Percentiles rank a stretch among this genome's conserved stretches.
phyloP scores from a whole-genome alignment of 1,140 invertebrate genomes.

The Bombus affinis region DNA sequence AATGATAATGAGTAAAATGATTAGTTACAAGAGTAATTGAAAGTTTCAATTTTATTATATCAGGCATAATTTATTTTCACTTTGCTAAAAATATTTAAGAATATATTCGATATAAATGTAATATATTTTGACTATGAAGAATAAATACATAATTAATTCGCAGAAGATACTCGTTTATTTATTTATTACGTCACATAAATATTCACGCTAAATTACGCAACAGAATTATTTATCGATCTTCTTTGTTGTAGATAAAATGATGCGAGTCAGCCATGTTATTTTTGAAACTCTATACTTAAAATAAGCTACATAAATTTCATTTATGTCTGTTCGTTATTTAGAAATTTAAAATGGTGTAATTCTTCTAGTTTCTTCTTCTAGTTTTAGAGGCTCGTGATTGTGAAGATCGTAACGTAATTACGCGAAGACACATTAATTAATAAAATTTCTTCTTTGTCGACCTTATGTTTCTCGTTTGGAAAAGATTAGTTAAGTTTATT shows the following conservation, averaged over 20 bases:
- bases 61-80: background rate
- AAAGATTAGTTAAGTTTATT: conserved; percentile 13
- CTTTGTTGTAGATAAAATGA: background rate
- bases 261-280: background rate
- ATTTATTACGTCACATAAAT: background rate
- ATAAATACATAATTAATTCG: background rate
- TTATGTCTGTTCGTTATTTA: background rate
- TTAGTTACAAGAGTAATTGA: background rate
- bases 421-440: background rate
- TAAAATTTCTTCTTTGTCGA: background rate
- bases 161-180: conserved; percentile 1
- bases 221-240: background rate
- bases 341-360: background rate
- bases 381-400: background rate
- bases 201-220: background rate
- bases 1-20: background rate
- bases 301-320: background rate
- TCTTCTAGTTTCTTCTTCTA: no score
- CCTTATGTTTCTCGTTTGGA: background rate
- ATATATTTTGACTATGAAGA: background rate
- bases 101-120: background rate
- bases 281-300: background rate
- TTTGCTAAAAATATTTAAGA: background rate
- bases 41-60: background rate
- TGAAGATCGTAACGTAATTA: background rate